Evolutionary conservation across 2,888 invertebrate genomes (phyloP).

Genomic region (Callosobruchus maculatus): DNA sequence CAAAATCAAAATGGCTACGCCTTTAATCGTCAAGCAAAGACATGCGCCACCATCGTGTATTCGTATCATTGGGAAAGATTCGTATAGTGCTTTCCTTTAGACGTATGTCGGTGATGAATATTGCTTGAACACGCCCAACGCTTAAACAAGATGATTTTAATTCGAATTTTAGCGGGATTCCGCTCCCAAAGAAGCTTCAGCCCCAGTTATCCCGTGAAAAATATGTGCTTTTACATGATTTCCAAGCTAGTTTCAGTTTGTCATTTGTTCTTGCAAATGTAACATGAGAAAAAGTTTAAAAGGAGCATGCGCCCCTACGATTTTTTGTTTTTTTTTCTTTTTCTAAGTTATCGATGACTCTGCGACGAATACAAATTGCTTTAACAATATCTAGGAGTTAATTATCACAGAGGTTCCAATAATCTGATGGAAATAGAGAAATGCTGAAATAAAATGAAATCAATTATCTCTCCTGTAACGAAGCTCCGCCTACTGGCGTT

Average conservation of each 20-base stretch:
- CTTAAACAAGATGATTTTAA: conserved; percentile 26
- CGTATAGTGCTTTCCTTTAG: conserved; percentile 8
- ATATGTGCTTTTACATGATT: too few relatives aligned
- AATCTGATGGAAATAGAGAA: background rate
- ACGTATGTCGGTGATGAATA: conserved; percentile 23
- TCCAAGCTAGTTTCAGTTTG: too few relatives aligned
- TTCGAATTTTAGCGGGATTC: conserved; percentile 24
- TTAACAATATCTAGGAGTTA: background rate
- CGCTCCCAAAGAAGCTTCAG: background rate
- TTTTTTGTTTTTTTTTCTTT: background rate
- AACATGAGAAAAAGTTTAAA: background rate
- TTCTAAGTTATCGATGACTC: background rate
- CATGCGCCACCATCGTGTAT: conserved; percentile 25
- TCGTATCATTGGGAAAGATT: conserved; percentile 12
- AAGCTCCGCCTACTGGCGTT: background rate
- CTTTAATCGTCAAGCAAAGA: conserved; percentile 45
- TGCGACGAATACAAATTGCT: background rate
- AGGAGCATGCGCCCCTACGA: background rate
- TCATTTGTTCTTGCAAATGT: background rate
- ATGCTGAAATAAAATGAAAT: too few relatives aligned
- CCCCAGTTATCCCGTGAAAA: background rate
- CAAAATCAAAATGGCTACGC: conserved; percentile 71
- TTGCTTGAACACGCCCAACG: conserved; percentile 42
- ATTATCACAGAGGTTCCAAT: background rate
- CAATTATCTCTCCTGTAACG: background rate